phyloP scores from a whole-genome alignment of 2,888 invertebrate genomes.

The Ceriagrion tenellum region DNA sequence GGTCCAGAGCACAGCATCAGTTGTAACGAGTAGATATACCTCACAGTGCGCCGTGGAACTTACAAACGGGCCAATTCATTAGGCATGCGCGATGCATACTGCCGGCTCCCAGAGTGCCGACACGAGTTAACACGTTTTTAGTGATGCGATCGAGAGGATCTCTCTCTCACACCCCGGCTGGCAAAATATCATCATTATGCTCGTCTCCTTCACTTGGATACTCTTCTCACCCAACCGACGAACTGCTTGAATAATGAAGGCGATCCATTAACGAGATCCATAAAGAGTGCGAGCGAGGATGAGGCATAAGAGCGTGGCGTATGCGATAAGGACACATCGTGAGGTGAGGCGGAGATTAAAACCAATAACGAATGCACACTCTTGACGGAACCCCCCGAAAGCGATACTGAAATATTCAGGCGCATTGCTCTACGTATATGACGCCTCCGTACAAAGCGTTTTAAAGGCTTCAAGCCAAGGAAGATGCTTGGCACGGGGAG shows the following conservation, averaged over 20 bases:
- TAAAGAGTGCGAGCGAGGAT: background rate
- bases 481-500: background rate
- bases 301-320: background rate
- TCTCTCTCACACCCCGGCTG: background rate
- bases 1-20: background rate
- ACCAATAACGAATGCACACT: background rate
- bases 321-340: background rate
- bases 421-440: background rate
- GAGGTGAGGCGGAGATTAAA: background rate
- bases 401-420: constrained; percentile 46
- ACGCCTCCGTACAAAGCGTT: background rate
- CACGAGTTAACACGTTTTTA: background rate
- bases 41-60: background rate
- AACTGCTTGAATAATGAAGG: background rate
- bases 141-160: background rate
- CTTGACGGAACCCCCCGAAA: background rate
- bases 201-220: background rate
- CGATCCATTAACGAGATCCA: background rate
- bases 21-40: background rate
- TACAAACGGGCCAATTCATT: no score
- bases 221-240: background rate
- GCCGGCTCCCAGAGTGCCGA: background rate
- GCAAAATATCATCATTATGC: background rate
- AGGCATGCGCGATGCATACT: no score
- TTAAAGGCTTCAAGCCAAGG: background rate